phyloP scores from a whole-genome alignment of 2,888 invertebrate species.

The Hyposoter didymator region DNA sequence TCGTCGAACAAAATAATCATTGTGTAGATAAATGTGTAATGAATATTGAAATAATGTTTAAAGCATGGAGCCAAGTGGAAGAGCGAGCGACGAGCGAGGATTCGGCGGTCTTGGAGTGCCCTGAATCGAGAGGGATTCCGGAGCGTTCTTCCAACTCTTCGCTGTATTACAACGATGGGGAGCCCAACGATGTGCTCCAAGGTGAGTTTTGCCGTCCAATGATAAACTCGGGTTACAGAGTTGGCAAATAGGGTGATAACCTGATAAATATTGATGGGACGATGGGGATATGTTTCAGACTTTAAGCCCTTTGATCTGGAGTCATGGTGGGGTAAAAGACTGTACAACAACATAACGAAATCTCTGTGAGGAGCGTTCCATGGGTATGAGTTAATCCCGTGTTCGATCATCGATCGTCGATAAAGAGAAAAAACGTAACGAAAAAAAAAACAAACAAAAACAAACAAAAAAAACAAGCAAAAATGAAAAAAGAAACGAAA shows the following conservation, averaged over 20 bases:
- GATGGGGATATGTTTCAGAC: conserved; percentile 85
- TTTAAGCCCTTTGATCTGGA: conserved; percentile 96
- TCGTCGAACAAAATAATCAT: background rate
- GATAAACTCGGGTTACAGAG: background rate
- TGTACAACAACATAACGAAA: conserved; percentile 94
- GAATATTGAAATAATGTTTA: conserved; percentile 53
- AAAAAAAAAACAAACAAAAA: background rate
- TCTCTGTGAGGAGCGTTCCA: conserved; percentile 85
- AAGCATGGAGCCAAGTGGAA: conserved; percentile 90
- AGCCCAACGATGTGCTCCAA: conserved; percentile 88
- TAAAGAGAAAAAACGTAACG: background rate
- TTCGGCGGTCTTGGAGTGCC: conserved; percentile 85
- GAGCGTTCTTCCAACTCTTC: conserved; percentile 82
- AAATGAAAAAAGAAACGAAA: background rate
- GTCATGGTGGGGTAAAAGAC: conserved; percentile 95
- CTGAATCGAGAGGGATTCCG: conserved; percentile 79
- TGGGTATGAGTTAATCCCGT: conserved; percentile 33
- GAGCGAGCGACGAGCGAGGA: conserved; percentile 74
- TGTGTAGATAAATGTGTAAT: background rate
- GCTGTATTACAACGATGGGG: conserved; percentile 90
- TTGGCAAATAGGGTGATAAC: background rate
- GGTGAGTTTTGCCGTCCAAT: conserved; percentile 75
- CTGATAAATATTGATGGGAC: background rate
- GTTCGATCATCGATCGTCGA: conserved; percentile 40
- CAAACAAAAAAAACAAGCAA: background rate